Base-by-base conservation (phyloP, 2,888 invertebrate species). In the Euphydryas editha region DNA sequence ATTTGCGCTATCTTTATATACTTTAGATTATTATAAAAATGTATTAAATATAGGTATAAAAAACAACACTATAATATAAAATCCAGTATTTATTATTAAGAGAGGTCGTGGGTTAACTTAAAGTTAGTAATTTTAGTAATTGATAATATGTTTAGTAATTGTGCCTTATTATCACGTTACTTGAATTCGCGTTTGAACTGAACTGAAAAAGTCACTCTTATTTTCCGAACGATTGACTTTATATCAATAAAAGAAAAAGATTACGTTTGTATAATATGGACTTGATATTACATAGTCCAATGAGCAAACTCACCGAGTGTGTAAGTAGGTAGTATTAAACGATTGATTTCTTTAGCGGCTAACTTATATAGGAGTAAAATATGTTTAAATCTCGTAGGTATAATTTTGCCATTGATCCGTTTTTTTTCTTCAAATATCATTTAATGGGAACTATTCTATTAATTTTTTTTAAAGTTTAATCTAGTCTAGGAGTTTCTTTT, bases 141-240 rank as follows among this genome's bases (percentile, higher is more conserved):
- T 20, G 20, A 47, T n/a, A n/a, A n/a, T 47, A 21, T 39, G 39
- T 15, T 39, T 39, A 39, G 39, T 39, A 39, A 39, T 39, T 39
- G 11, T 39, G 11, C 39, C 39, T 39, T 39, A 39, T 39, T 11
- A 30, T 30, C 30, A 30, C 30, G 1, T 39, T 39, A 10, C 8
- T 11, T 15, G 13, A 20, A 13, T 20, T 20, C 6, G 47, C 21
- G 21, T 20, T 47, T 47, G 39, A 10, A 20, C 18, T n/a, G n/a
- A n/a, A n/a, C n/a, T n/a, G n/a, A n/a, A n/a, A 24, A 36, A 47
- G 37, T 51, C 51, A 39, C 44, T 54, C 55, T 51, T 30, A 82
- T 83, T 84, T 83, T 83, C 82, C 80, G 72, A 76, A 69, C 76
- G 78, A 82, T 81, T 80, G 78, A 76, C 70, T 76, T n/a, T n/a